Evolutionary conservation across 1,140 invertebrate genomes (phyloP), one percentile per base, ranked within the genome.

Genomic region (Bombus sylvicola): DNA sequence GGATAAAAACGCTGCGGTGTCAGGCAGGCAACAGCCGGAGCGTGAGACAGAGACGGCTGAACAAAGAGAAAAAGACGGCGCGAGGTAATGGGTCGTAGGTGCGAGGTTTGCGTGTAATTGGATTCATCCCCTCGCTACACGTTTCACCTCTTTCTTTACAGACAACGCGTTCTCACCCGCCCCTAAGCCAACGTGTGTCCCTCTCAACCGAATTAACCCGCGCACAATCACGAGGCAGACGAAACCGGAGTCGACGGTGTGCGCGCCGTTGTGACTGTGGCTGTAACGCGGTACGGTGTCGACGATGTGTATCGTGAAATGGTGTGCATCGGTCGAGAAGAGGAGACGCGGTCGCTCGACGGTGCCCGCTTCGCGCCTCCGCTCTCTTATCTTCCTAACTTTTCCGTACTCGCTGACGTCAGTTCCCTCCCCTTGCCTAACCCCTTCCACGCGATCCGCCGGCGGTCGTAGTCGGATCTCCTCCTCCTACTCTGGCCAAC

Each of bases 41-140:
- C 22, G 68, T 59, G n/a, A 39, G 59, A 84, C 13, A 76, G 83
- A 79, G 59, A 68, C 43, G 43, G 59, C 41, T 37, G 53, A 41
- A 79, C 66, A 53, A 73, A 72, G 78, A 78, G 57, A 81, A 68
- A 79, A 76, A 92, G 76, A 71, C 89, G 85, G 82, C 87, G 90
- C 83, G 88, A 91, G 85, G 90, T 93, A 94, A 94, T 94, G 91
- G 93, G 90, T 89, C 91, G 90, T 92, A 91, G 92, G 92, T 93
- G 93, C 88, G 90, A 93, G 92, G 91, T 93, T 94, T 92, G 91
- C 91, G 86, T 92, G 93, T 94, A 94, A 95, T 94, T 93, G 93
- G 93, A 95, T 94, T 94, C 93, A 93, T 93, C 90, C 90, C 91
- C 87, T 88, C 85, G 71, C 84, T 82, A 86, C 81, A 57, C 88